Base-by-base conservation (phyloP, 2,113 vertebrate genomes). In the Anseranas semipalmata region DNA sequence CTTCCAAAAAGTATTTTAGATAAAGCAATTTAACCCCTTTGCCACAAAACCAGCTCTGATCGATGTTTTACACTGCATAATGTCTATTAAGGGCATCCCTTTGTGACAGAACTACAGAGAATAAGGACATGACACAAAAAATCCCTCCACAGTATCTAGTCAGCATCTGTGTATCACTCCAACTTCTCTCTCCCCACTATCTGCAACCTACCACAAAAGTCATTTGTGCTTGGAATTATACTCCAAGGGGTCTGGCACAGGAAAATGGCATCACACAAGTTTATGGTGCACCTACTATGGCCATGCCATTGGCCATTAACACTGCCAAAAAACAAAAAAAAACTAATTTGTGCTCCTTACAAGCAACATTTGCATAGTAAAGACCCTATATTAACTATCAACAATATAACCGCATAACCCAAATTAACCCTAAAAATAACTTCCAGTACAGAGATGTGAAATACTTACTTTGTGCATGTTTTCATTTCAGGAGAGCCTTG, bases 351-450 rank as follows among this genome's bases (percentile, higher is more conserved):
- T 84, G 71, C 73, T 93, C 39, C 68, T 75, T 19, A 65, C 27
- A 80, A 18, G 63, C 27, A 37, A 32, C 9, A 73, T 95, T 93
- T 84, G 72, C 77, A 85, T 68, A 65, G 73, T 6, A 92, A 92
- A 79, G 39, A 37, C 75, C 22, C 46, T 62, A 27, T 33, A 43
- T 84, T 71, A 86, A 87, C 72, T 52, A 78, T 2, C 5, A 90
- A 43, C 62, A 72, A 76, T 68, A 27, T 21, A 81, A 60, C 37
- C 5, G 8, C 83, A 84, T 45, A 85, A 89, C 62, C 74, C 87
- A 95, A 90, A 96, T 94, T 79, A 94, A 96, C 96, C 89, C 89
- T 95, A 87, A 96, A 95, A 95, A 96, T 96, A 96, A 89, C 78
- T 78, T 73, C 66, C 84, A 15, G 8, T 70, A 8, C 1, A 87